Percentiles rank a stretch among this genome's conserved stretches.
phyloP scores from a whole-genome alignment of 2,888 invertebrate genomes.

The Argyresthia albistria region DNA sequence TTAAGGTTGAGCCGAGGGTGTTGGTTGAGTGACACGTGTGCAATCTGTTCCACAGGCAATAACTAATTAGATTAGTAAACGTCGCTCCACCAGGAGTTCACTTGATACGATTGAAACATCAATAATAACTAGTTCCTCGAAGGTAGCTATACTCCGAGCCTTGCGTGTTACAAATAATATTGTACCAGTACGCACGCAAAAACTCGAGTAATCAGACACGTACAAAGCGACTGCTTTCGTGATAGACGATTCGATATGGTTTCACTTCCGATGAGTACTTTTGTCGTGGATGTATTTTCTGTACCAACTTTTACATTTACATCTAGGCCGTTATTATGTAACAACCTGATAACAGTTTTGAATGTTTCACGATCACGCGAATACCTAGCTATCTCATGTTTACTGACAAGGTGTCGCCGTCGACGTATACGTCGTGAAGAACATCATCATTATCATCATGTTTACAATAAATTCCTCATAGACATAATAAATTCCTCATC shows the following conservation, averaged over 20 bases:
- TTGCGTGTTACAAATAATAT: constrained; percentile 26
- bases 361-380: neutral
- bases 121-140: constrained; percentile 5
- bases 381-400: neutral
- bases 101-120: constrained; percentile 1
- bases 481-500: too few relatives aligned
- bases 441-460: too few relatives aligned
- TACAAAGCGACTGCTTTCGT: constrained; percentile 45
- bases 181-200: constrained; percentile 39
- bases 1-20: constrained; percentile 16
- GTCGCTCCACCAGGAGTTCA: neutral
- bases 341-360: neutral
- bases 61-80: neutral
- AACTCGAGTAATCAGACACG: constrained; percentile 40
- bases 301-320: constrained; percentile 6
- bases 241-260: constrained; percentile 59
- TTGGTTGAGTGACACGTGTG: neutral
- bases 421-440: too few relatives aligned
- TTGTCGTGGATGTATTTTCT: constrained; percentile 14
- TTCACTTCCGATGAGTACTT: constrained; percentile 53
- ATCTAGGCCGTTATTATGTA: neutral
- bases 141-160: neutral
- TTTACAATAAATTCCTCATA: too few relatives aligned
- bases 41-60: neutral
- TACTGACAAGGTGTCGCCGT: neutral